Evolutionary conservation across 2,113 vertebrate genomes (phyloP), one percentile per base, ranked within the genome.

Genomic region (Chunga burmeisteri): DNA sequence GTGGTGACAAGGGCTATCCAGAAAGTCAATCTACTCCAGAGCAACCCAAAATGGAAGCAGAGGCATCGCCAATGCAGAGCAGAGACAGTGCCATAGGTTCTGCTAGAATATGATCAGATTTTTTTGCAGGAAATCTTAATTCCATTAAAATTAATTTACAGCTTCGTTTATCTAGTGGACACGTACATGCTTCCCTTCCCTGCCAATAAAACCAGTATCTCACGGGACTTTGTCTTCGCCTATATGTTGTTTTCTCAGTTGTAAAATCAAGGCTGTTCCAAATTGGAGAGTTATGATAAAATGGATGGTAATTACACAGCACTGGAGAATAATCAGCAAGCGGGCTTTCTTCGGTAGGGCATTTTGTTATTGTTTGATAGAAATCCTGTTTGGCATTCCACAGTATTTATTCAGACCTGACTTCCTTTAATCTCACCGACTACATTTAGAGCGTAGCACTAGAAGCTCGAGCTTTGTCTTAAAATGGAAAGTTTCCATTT

Each of bases 371-470:
- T 92, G 75, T 86, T 59, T 81, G 70, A 36, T 49, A 85, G 74
- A 90, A 96, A 91, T 86, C 67, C 79, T 80, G 50, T 81, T 95
- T 47, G 63, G 44, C 11, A 5, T 90, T 90, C 59, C 72, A 81
- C 38, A 38, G 29, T 27, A 74, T 67, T 92, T 90, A 70, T 92
- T 55, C 82, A 95, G 71, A 74, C 29, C 67, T 36, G 32, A 63
- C 53, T 88, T 93, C 67, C 79, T 90, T 81, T 86, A 67, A 10
- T 53, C 38, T 59, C 83, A 67, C 30, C 67, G 27, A 5, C 4
- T 8, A 4, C 0, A 0, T 53, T 86, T 40, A 74, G 86, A 78
- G 42, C 0, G 0, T 7, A 77, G 40, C 55, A 21, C 30, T 46
- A 74, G 55, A 58, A 90, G 16, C 36, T 72, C 3, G 1, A 53